Conservation (phyloP, 2,888 invertebrate species). For the Spatulosminthurus flaviceps region DNA sequence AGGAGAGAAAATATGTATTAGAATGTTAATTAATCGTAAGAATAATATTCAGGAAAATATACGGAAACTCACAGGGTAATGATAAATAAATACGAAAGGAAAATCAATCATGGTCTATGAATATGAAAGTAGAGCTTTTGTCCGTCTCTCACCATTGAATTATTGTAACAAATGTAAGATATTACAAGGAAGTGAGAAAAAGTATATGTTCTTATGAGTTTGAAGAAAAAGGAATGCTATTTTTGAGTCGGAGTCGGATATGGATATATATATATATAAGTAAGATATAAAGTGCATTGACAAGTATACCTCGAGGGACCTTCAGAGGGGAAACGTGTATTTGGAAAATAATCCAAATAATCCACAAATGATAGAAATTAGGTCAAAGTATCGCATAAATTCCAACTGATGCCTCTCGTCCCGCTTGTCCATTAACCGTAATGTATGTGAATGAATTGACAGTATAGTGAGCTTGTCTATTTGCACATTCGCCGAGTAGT, state of each 20-base stretch:
- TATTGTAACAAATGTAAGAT: too few species aligned
- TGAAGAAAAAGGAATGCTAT: too few species aligned
- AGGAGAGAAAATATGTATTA: too few species aligned
- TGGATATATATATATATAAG: too few species aligned
- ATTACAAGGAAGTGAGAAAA: too few species aligned
- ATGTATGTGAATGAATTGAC: background rate
- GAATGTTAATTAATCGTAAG: too few species aligned
- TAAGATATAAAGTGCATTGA: too few species aligned
- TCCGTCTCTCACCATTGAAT: background rate
- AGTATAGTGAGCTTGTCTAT: background rate
- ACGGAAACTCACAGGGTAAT: background rate
- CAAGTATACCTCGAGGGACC: background rate
- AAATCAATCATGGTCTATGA: constrained; percentile 13
- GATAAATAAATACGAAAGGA: background rate
- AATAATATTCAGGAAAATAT: too few species aligned
- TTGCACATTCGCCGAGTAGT: background rate
- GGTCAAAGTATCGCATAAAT: background rate
- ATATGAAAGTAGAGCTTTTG: constrained; percentile 14
- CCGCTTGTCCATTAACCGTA: constrained; percentile 12
- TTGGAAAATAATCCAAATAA: constrained; percentile 14
- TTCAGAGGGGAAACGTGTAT: background rate
- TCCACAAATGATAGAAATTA: background rate
- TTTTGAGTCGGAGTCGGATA: too few species aligned
- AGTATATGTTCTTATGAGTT: too few species aligned
- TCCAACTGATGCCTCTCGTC: background rate